Evolutionary conservation across 2,888 invertebrate species (phyloP).

Genomic region (Scrobipalpa costella): DNA sequence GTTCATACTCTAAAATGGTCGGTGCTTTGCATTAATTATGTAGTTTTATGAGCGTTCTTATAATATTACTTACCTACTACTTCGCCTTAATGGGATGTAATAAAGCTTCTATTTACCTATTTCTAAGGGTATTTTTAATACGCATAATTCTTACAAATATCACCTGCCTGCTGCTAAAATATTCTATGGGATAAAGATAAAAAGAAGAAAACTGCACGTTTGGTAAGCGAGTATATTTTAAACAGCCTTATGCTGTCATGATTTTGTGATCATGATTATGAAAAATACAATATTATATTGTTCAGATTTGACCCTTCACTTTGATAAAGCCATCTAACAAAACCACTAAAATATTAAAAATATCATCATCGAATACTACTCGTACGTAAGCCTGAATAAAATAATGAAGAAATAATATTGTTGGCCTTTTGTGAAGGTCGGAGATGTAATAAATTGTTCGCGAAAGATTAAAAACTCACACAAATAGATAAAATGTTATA

Average conservation of each 20-base stretch:
- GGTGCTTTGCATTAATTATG: slow-evolving; percentile 21
- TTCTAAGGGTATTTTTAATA: background rate
- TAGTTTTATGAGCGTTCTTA: slow-evolving; percentile 20
- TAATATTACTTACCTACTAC: slow-evolving; percentile 13
- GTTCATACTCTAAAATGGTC: slow-evolving; percentile 2
- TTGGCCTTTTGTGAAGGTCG: background rate
- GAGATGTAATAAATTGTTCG: slow-evolving; percentile 9
- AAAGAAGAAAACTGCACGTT: no score
- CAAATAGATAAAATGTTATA: slow-evolving; percentile 4
- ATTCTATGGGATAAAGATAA: no score
- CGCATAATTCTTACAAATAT: no score
- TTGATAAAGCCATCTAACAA: no score
- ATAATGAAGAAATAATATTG: background rate
- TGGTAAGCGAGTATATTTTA: no score
- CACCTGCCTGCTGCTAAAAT: no score
- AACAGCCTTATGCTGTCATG: no score
- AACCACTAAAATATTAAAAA: no score
- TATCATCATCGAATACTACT: no score
- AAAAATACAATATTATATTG: no score
- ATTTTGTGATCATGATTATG: no score
- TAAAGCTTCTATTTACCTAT: background rate
- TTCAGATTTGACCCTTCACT: no score
- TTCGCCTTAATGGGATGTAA: background rate
- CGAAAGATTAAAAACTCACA: slow-evolving; percentile 20
- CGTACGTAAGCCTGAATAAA: background rate